These are phyloP conservation scores for Champsocephalus esox DNA, from an alignment of 2,797 vertebrate species.

Conservation along the genomic window DNA sequence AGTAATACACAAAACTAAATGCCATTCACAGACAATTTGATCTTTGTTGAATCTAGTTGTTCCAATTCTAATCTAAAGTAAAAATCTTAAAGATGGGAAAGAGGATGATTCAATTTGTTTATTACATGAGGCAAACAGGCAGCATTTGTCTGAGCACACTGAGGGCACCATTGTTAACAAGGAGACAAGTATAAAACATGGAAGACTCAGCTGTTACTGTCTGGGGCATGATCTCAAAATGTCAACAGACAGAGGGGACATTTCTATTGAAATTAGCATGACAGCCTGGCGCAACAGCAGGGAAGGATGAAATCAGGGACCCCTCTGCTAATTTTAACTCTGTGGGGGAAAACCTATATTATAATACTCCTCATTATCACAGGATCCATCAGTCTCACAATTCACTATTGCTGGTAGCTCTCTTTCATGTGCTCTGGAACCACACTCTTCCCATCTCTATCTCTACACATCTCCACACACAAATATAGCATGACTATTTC, in stretches of 20 bases:
- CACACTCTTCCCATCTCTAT: neutral
- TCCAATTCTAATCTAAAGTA: conserved; percentile 19
- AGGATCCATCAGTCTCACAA: conserved; percentile 57
- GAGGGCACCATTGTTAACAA: conserved; percentile 73
- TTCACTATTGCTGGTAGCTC: conserved; percentile 49
- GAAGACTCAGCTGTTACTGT: conserved; percentile 72
- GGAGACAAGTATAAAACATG: conserved; percentile 47
- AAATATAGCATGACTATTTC: conserved; percentile 54
- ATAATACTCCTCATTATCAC: conserved; percentile 34
- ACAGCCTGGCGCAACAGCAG: conserved; percentile 60
- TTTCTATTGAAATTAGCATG: conserved; percentile 70
- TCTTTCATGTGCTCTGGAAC: conserved; percentile 70
- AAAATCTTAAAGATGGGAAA: conserved; percentile 30
- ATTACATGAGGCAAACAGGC: conserved; percentile 70
- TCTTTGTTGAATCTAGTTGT: conserved; percentile 1
- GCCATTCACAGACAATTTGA: neutral
- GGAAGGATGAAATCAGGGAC: conserved; percentile 7
- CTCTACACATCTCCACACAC: conserved; percentile 35
- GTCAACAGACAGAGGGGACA: conserved; percentile 72
- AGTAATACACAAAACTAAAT: neutral
- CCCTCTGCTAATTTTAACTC: conserved; percentile 40
- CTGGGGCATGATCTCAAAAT: conserved; percentile 72
- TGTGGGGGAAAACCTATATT: conserved; percentile 42
- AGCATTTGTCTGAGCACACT: conserved; percentile 74
- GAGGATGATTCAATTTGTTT: conserved; percentile 33